These are phyloP conservation scores for Parnassius apollo DNA, from an alignment of 2,888 invertebrate species.

Conservation along the genomic window DNA sequence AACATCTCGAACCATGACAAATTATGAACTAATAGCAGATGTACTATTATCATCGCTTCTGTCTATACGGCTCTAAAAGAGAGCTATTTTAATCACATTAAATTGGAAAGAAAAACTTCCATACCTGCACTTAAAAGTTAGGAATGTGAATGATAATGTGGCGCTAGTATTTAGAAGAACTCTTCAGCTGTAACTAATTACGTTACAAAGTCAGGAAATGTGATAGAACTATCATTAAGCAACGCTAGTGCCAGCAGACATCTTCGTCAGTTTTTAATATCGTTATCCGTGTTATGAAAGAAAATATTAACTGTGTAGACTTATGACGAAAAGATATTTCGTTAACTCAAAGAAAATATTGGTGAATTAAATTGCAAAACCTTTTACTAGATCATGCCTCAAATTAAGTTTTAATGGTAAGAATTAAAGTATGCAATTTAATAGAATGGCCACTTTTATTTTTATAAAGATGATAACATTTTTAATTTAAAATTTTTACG, in stretches of 20 bases:
- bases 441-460: no score
- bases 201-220: background rate
- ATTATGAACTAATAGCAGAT: background rate
- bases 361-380: background rate
- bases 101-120: conserved; percentile 5
- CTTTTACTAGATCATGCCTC: no score
- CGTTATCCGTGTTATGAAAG: background rate
- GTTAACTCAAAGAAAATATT: background rate
- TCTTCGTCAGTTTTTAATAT: background rate
- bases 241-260: background rate
- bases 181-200: conserved; percentile 9
- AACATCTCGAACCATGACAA: conserved; percentile 1
- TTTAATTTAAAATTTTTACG: no score
- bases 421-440: no score
- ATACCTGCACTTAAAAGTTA: background rate
- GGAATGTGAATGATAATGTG: conserved; percentile 11
- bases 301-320: background rate
- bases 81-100: background rate
- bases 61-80: background rate
- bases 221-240: background rate
- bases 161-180: conserved; percentile 6
- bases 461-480: no score
- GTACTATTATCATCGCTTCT: background rate
- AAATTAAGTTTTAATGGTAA: no score
- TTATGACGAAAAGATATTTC: conserved; percentile 5